Evolutionary conservation across 2,797 vertebrate species (phyloP), one percentile per base, ranked within the genome.

Genomic region (Rhadinocentrus ornatus): DNA sequence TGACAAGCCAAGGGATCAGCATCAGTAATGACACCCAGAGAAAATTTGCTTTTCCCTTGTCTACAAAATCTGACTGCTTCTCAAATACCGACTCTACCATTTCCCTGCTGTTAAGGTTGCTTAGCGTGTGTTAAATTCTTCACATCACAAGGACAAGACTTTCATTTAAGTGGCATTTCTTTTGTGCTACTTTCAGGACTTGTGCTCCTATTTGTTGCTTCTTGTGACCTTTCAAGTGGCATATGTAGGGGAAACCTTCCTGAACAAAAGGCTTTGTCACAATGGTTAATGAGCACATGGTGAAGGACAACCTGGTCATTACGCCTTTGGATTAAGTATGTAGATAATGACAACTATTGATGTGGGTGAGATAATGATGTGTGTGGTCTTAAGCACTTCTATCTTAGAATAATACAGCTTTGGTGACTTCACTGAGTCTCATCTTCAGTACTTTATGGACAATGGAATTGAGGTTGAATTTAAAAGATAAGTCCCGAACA

Each of bases 261-360:
- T 83, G 76, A 75, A 66, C 83, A 74, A 78, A 82, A 82, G 77
- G 61, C 77, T 83, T 88, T 66, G 81, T 88, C 69, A 79, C 69
- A 27, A 59, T 66, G 62, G 82, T 88, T 91, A 91, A 91, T 87
- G 85, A 90, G 85, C 88, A 39, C 62, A 77, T 8, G 31, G 44
- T 72, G 77, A 87, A 89, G 86, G 89, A 89, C 83, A 75, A 79
- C 66, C 62, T 76, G 75, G 76, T 80, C 82, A 78, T 87, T 89
- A 90, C 54, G 75, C 73, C 64, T 53, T 70, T 78, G 73, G 69
- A 80, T 58, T 67, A 31, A 75, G 72, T 66, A 71, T 78, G 70
- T 73, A 73, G 71, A 79, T 84, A 84, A 86, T 74, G 83, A 64
- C 73, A 44, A 67, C 66, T 74, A 74, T 77, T 80, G 84, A 87